Percentiles rank a stretch among this genome's conserved stretches.
Evolutionary conservation across 2,888 invertebrate genomes (phyloP).

Genomic region (Smittia sp.): DNA sequence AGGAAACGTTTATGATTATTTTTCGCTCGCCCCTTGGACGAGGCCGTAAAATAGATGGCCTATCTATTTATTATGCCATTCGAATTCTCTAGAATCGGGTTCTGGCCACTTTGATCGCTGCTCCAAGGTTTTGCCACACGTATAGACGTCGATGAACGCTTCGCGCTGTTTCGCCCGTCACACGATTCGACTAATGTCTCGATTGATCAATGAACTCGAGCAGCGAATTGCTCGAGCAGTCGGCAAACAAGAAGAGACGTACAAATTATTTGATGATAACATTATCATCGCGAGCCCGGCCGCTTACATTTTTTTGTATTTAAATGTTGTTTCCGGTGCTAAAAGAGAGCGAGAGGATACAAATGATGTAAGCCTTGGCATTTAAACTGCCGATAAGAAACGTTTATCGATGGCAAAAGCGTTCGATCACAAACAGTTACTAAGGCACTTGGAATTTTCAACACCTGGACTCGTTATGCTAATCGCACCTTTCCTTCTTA

Average conservation of each 20-base stretch:
- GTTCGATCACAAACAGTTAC: background rate
- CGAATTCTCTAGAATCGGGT: background rate
- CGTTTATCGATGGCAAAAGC: background rate
- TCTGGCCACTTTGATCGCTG: background rate
- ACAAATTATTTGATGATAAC: conserved; percentile 35
- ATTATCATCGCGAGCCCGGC: conserved; percentile 14
- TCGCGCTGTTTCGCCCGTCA: background rate
- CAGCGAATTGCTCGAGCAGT: background rate
- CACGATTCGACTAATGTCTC: conserved; percentile 26
- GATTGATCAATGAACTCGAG: conserved; percentile 35
- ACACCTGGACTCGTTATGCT: conserved; percentile 20
- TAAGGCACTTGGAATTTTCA: background rate
- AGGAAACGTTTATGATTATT: conserved; percentile 39
- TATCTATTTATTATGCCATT: conserved; percentile 33
- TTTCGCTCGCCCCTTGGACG: background rate
- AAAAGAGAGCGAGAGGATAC: background rate
- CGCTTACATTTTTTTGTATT: background rate
- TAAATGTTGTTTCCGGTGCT: conserved; percentile 1
- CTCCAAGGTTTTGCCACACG: conserved; percentile 14
- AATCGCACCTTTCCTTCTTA: background rate
- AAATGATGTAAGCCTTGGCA: background rate
- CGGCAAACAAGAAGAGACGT: conserved; percentile 4
- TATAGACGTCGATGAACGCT: background rate
- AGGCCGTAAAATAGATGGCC: background rate
- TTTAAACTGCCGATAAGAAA: background rate